These are phyloP conservation scores for Tachyglossus aculeatus DNA, from an alignment of 2,797 vertebrate genomes.

Conservation along the genomic window DNA sequence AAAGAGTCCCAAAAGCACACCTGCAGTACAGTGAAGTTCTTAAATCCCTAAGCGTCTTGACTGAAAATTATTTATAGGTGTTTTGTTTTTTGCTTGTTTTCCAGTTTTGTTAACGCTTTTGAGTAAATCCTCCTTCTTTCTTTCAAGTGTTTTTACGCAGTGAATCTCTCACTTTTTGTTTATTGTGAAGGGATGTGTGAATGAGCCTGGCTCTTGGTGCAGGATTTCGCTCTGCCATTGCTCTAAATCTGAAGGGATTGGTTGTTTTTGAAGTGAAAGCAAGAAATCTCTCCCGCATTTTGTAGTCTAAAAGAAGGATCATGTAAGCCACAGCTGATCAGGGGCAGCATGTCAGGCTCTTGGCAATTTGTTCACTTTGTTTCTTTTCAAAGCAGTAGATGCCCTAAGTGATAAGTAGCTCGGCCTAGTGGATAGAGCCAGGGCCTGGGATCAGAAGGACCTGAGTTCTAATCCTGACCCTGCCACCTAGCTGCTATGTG, in stretches of 20 bases:
- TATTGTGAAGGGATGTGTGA: neutral
- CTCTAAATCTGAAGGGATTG: slow-evolving; percentile 2
- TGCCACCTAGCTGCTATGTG: no score
- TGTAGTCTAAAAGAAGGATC: neutral
- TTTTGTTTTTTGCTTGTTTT: slow-evolving; percentile 7
- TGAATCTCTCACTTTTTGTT: neutral
- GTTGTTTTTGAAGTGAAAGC: neutral
- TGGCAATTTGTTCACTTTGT: neutral
- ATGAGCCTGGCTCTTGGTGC: neutral
- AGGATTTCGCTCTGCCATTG: neutral
- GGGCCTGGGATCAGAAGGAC: no score
- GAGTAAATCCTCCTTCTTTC: neutral
- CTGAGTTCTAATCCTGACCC: no score
- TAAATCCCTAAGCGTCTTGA: neutral
- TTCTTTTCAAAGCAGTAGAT: neutral
- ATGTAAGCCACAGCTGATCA: neutral
- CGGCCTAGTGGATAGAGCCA: no score
- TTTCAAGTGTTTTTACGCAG: neutral
- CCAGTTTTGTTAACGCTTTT: neutral
- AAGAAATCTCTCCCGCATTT: neutral
- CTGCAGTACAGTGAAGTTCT: neutral
- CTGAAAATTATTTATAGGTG: neutral
- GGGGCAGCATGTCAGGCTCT: neutral
- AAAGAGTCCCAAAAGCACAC: neutral
- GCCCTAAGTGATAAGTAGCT: slow-evolving; percentile 15